phyloP scores from a whole-genome alignment of 2,888 invertebrate genomes.

The Galeopsomyia nigrocyanea region DNA sequence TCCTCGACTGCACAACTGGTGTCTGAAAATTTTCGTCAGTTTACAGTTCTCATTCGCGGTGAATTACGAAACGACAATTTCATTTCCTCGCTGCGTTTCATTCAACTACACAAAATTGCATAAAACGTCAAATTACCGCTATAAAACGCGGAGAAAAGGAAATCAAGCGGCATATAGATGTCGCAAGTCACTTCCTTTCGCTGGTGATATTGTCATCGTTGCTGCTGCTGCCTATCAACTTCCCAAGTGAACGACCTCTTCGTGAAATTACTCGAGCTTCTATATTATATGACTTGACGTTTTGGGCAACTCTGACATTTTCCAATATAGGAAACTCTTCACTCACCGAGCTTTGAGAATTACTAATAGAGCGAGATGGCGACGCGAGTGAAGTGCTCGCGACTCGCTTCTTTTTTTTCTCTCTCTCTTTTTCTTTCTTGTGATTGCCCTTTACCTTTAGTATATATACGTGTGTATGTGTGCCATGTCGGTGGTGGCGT shows the following conservation, averaged over 20 bases:
- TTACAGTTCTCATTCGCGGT: no score
- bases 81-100: no score
- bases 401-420: conserved; percentile 16
- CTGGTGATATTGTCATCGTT: conserved; percentile 21
- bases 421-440: conserved; percentile 13
- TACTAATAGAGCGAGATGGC: conserved; percentile 36
- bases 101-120: no score
- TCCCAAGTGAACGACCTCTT: conserved; percentile 38
- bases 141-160: no score
- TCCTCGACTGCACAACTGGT: no score
- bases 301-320: background rate
- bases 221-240: conserved; percentile 18
- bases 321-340: no score
- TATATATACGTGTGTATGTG: background rate
- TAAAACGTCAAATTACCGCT: no score
- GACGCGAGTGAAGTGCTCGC: conserved; percentile 3
- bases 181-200: conserved; percentile 39
- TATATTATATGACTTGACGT: background rate
- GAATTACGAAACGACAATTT: no score
- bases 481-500: conserved; percentile 10
- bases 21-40: no score
- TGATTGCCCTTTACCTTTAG: conserved; percentile 16
- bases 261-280: no score
- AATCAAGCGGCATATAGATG: background rate
- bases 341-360: no score